phyloP scores from a whole-genome alignment of 2,888 invertebrate species.

The Cecidostiba fungosa region DNA sequence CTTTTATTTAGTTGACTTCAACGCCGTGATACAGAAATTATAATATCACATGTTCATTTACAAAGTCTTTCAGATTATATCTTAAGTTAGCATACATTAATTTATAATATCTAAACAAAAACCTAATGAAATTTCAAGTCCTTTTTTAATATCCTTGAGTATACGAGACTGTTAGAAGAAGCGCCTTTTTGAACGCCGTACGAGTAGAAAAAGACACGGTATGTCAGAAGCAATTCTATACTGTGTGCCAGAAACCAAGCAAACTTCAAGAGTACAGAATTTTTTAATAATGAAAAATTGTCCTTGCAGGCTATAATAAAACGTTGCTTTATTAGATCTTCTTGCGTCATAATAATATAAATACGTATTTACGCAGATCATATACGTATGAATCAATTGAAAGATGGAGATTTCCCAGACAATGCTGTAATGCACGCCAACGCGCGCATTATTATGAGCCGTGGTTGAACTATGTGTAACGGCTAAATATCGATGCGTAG shows the following conservation, averaged over 20 bases:
- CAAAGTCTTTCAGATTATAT: no score
- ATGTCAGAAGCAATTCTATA: background rate
- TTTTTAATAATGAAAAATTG: conserved; percentile 2
- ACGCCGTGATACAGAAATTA: no score
- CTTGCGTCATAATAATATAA: background rate
- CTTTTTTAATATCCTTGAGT: background rate
- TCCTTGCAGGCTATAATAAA: background rate
- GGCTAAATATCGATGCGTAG: background rate
- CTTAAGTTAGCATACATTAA: no score
- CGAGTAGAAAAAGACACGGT: background rate
- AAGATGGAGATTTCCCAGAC: background rate
- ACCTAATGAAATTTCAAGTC: background rate
- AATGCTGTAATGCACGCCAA: background rate
- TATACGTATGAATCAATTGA: background rate
- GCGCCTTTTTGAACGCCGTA: background rate
- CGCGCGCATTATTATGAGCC: background rate
- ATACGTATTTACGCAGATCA: background rate
- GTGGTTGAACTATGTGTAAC: background rate
- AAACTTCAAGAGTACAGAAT: background rate
- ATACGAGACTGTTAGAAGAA: background rate
- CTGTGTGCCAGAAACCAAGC: background rate
- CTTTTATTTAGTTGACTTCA: no score
- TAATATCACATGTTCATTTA: no score
- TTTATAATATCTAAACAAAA: no score
- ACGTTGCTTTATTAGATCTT: background rate